These are phyloP conservation scores for Stichodactyla helianthus DNA, from an alignment of 64 coral and sea anemone genomes.

Conservation along the genomic window DNA sequence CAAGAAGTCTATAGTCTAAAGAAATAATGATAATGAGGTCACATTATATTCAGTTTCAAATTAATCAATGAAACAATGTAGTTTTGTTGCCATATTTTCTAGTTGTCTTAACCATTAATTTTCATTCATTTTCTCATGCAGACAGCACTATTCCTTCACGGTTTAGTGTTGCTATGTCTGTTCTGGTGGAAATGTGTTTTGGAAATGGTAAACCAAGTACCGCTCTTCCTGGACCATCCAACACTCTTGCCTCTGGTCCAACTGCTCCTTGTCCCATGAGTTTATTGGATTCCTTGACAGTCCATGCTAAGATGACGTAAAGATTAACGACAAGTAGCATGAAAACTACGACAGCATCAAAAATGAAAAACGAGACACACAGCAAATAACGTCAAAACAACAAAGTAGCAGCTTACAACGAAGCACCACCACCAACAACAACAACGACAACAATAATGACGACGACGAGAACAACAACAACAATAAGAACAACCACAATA, in stretches of 20 bases:
- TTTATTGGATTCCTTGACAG: constrained; percentile 76
- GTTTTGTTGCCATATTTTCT: not conserved
- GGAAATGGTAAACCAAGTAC: constrained; percentile 73
- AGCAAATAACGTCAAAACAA: too few relatives aligned
- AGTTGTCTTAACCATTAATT: not conserved
- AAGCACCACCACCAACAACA: too few relatives aligned
- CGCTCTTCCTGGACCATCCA: constrained; percentile 69
- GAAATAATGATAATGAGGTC: not conserved
- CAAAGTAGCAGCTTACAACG: too few relatives aligned
- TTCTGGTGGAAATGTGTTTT: constrained; percentile 93
- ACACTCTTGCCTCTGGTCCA: constrained; percentile 74
- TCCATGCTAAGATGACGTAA: constrained; percentile 91
- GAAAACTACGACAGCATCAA: not conserved
- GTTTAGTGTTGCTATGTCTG: constrained; percentile 72
- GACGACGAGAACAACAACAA: too few relatives aligned
- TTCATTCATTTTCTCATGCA: constrained; percentile 1
- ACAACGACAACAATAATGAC: too few relatives aligned
- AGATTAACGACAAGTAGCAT: not conserved
- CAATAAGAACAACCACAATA: too few relatives aligned
- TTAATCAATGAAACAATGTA: too few relatives aligned
- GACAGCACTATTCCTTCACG: constrained; percentile 75
- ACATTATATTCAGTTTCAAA: too few relatives aligned
- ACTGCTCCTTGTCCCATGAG: constrained; percentile 79
- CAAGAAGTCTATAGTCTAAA: too few relatives aligned
- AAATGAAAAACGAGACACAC: too few relatives aligned